These are phyloP conservation scores for Aplysina aerophoba DNA, from an alignment of 37 sponge, comb jelly and placozoan species.

Conservation along the genomic window DNA sequence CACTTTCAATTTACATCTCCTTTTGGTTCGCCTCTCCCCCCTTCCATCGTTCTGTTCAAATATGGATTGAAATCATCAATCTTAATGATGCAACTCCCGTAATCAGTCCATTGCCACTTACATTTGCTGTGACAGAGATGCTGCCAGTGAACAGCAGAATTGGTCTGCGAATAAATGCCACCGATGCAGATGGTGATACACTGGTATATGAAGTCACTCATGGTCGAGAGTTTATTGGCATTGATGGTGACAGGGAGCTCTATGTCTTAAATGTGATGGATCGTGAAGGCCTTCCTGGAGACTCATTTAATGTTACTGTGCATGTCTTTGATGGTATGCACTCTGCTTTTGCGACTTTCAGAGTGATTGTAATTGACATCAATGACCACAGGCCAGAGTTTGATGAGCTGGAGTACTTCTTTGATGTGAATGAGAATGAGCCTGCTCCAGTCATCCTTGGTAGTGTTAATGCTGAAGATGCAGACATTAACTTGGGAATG, in stretches of 20 bases:
- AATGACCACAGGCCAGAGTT: conserved; percentile 58
- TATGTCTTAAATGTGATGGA: conserved; percentile 2
- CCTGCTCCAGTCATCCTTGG: not conserved
- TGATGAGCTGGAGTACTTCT: not conserved
- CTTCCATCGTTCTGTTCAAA: not conserved
- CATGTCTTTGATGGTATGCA: conserved; percentile 39
- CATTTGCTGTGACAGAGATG: not conserved
- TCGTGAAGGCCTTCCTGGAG: not conserved
- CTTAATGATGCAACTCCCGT: conserved; percentile 20
- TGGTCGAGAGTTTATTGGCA: not conserved
- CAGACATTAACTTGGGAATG: not conserved
- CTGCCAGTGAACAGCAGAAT: conserved; percentile 31
- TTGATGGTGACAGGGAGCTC: not conserved
- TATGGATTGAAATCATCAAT: not conserved
- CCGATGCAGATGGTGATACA: conserved; percentile 65
- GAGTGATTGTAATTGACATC: conserved; percentile 55
- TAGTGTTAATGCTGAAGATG: not conserved
- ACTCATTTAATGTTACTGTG: not conserved
- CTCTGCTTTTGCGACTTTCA: conserved; percentile 36
- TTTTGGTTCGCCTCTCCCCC: not conserved
- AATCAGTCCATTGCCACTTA: not conserved
- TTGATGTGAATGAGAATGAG: conserved; percentile 5
- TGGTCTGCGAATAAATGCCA: conserved; percentile 35
- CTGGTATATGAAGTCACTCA: conserved; percentile 13
- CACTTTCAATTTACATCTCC: not conserved